phyloP scores from a whole-genome alignment of 2,797 vertebrate species.

The Anguilla anguilla region DNA sequence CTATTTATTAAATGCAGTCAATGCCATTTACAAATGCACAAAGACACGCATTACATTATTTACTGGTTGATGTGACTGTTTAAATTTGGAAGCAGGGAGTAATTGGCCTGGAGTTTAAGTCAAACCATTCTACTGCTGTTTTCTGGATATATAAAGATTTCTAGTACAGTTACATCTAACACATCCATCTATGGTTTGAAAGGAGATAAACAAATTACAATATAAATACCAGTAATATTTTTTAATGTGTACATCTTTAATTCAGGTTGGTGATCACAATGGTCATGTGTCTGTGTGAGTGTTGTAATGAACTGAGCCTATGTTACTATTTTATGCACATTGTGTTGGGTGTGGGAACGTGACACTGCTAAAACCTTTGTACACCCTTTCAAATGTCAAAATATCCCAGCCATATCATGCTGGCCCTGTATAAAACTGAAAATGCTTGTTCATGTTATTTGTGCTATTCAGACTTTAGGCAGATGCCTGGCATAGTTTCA shows the following conservation, averaged over 20 bases:
- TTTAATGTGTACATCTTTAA: not conserved
- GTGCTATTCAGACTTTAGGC: not conserved
- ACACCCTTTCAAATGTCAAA: not conserved
- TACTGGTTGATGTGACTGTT: not conserved
- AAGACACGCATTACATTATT: not conserved
- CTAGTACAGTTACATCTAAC: not conserved
- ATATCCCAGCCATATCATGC: not conserved
- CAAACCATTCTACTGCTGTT: not conserved
- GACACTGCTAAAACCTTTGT: not conserved
- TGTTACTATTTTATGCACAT: not conserved
- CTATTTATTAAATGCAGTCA: not conserved
- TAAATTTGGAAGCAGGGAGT: not conserved
- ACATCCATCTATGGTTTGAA: not conserved
- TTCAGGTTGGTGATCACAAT: not conserved
- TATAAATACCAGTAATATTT: not conserved
- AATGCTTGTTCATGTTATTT: not conserved
- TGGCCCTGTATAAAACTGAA: not conserved
- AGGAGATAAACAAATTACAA: not conserved
- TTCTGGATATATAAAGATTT: not conserved
- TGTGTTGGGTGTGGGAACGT: not conserved
- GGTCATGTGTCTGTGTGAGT: not conserved
- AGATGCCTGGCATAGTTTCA: not conserved
- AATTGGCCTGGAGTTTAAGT: not conserved
- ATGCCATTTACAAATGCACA: not conserved
- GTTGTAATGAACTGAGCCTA: not conserved